phyloP scores from a whole-genome alignment of 2,888 invertebrate species.

The Germaria angustata region DNA sequence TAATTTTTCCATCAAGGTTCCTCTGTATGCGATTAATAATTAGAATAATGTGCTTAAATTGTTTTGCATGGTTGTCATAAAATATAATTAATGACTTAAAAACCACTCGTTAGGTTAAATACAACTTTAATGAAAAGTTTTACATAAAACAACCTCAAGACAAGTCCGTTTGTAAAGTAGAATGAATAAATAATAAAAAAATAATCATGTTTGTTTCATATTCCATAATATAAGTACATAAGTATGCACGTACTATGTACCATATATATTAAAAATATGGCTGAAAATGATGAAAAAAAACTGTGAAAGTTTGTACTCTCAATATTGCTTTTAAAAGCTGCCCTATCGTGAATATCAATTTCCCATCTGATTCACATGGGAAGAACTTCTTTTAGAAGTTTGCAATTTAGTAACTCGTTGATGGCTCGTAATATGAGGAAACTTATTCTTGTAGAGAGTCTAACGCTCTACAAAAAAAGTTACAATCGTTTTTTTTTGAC shows the following conservation, averaged over 20 bases:
- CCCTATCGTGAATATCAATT: too few relatives aligned
- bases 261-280: too few relatives aligned
- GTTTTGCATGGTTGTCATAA: neutral
- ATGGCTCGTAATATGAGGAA: too few relatives aligned
- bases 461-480: too few relatives aligned
- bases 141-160: conserved; percentile 19
- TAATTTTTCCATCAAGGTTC: neutral
- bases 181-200: neutral
- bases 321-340: too few relatives aligned
- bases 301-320: too few relatives aligned
- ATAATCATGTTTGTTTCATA: neutral
- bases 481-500: too few relatives aligned
- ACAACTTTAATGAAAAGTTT: neutral
- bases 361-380: too few relatives aligned
- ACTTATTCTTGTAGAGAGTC: too few relatives aligned
- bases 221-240: neutral
- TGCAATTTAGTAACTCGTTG: too few relatives aligned
- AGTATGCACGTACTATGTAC: neutral
- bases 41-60: neutral
- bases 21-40: neutral
- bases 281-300: too few relatives aligned
- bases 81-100: conserved; percentile 12
- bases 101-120: neutral
- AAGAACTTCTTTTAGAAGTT: too few relatives aligned
- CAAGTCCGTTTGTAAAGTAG: neutral